phyloP scores from a whole-genome alignment of 2,888 invertebrate species.

The Leptinotarsa rubiginosa region DNA sequence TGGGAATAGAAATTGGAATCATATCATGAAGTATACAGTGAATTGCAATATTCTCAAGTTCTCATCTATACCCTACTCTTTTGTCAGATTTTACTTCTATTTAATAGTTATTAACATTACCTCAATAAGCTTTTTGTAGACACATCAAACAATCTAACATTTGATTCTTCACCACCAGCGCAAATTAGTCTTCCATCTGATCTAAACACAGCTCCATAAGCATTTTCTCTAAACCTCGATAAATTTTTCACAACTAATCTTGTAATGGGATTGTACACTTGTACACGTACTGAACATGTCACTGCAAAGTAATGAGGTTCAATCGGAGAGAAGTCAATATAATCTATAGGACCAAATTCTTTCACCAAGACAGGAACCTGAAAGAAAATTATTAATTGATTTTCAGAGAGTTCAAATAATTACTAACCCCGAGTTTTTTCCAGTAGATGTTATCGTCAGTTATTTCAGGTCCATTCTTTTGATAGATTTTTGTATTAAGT shows the following conservation, averaged over 20 bases:
- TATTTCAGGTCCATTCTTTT: slow-evolving; percentile 74
- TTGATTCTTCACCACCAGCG: slow-evolving; percentile 90
- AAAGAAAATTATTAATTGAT: slow-evolving; percentile 33
- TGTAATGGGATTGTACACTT: slow-evolving; percentile 87
- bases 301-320: slow-evolving; percentile 93
- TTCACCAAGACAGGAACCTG: slow-evolving; percentile 89
- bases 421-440: slow-evolving; percentile 86
- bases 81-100: no score
- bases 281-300: slow-evolving; percentile 90
- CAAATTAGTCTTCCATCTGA: slow-evolving; percentile 85
- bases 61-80: no score
- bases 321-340: slow-evolving; percentile 89
- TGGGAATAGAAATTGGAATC: no score
- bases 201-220: slow-evolving; percentile 87
- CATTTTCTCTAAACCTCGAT: slow-evolving; percentile 84
- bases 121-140: slow-evolving; percentile 81
- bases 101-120: slow-evolving; percentile 43
- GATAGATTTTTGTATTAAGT: slow-evolving; percentile 76
- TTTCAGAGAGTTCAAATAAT: slow-evolving; percentile 9
- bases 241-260: slow-evolving; percentile 85
- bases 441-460: slow-evolving; percentile 88
- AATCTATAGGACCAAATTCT: slow-evolving; percentile 92
- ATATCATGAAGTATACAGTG: no score
- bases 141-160: slow-evolving; percentile 89
- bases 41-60: no score